Evolutionary conservation across 2,888 invertebrate species (phyloP).

Genomic region (Brachycybe producta): DNA sequence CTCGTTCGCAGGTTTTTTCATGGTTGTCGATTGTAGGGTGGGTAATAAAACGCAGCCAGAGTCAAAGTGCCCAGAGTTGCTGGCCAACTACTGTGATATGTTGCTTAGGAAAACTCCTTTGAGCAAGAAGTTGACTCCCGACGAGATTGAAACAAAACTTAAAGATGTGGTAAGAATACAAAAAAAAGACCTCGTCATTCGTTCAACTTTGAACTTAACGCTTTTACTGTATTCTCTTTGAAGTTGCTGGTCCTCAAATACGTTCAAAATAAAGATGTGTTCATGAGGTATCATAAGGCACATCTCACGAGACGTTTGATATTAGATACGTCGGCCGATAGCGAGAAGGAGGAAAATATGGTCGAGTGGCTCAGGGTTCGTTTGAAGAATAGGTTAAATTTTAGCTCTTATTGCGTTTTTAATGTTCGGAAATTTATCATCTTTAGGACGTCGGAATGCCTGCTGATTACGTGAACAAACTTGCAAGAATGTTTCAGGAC

Average conservation of each 20-base stretch:
- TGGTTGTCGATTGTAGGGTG: constrained; percentile 17
- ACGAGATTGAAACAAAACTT: constrained; percentile 88
- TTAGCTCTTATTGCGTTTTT: not conserved
- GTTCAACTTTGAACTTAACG: constrained; percentile 23
- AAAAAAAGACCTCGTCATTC: constrained; percentile 1
- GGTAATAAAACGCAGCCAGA: constrained; percentile 52
- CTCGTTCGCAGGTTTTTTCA: not conserved
- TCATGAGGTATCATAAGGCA: constrained; percentile 98
- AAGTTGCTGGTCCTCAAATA: constrained; percentile 87
- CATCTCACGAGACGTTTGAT: constrained; percentile 91
- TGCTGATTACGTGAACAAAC: constrained; percentile 95
- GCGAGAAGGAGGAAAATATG: constrained; percentile 98
- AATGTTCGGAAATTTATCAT: constrained; percentile 20
- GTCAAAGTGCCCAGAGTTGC: constrained; percentile 94
- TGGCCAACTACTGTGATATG: constrained; percentile 99
- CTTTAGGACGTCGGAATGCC: constrained; percentile 97
- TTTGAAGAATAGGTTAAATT: constrained; percentile 4
- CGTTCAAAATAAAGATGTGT: constrained; percentile 98
- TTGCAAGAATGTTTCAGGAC: constrained; percentile 86
- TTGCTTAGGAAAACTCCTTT: constrained; percentile 87
- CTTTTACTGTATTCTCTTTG: too few relatives aligned
- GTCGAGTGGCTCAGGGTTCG: constrained; percentile 69
- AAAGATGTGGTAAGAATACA: constrained; percentile 60
- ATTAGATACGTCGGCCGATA: constrained; percentile 94
- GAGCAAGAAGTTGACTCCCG: constrained; percentile 88